Evolutionary conservation across 2,113 vertebrate species (phyloP), one percentile per base, ranked within the genome.

Genomic region (Eublepharis macularius): DNA sequence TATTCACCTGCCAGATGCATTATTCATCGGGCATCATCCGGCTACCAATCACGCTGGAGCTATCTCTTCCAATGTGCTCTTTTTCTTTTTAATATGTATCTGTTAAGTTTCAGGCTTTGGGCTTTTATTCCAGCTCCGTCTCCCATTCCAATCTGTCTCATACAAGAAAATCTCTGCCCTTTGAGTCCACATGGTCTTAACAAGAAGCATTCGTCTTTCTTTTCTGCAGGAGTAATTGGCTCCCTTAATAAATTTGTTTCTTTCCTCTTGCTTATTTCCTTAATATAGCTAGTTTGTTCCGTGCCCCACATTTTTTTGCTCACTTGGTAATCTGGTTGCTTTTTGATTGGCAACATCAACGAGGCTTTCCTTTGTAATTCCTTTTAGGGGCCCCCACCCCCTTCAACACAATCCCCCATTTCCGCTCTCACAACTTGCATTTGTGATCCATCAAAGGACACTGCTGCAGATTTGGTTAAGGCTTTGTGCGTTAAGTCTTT

Each of bases 71-170:
- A 84, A 82, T 87, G 68, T 57, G 87, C 70, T 87, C 34, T 54
- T 81, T 88, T 86, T 54, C 80, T 88, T 86, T 83, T 81, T 87
- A 34, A 89, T 85, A 60, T 32, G 14, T 9, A 63, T 60, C 74
- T 91, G 2, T 84, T n/a, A 81, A 76, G 73, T 66, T 85, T 91
- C 72, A 80, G 82, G 85, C 51, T n/a, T 79, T 36, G 79, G 72
- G 54, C 6, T 81, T 43, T 60, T 49, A 43, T 86, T 79, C 60
- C 14, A 63, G 68, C 60, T 83, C 29, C 36, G 69, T 86, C 49
- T 54, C 81, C 77, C 73, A 76, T 68, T 36, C 41, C 57, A 45
- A 82, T 74, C 17, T 2, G 14, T 54, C 32, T 90, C 34, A 82
- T 74, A 89, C 70, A 79, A 91, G 41, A 88, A 86, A 54, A 3